Evolutionary conservation across 2,797 vertebrate species (phyloP).

Genomic region (Microctenopoma steveboyesi): DNA sequence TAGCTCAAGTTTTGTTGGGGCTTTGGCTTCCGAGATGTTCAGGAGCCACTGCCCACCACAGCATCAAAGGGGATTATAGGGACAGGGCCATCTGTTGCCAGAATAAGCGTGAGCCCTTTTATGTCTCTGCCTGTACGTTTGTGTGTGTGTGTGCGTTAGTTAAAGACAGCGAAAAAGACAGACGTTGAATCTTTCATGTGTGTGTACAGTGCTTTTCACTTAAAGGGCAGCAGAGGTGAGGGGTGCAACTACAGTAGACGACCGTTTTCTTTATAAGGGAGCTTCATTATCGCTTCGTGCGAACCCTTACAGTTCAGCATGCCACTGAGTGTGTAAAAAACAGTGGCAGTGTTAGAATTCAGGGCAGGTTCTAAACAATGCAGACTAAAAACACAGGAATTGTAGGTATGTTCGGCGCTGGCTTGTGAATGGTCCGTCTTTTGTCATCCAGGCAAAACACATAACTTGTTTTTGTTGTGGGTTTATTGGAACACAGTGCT

Average conservation of each 20-base stretch:
- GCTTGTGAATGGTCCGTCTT: slow-evolving; percentile 34
- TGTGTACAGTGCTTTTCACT: slow-evolving; percentile 63
- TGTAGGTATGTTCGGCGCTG: neutral
- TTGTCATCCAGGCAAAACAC: slow-evolving; percentile 54
- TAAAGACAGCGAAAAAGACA: slow-evolving; percentile 39
- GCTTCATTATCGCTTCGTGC: slow-evolving; percentile 18
- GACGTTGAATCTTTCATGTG: slow-evolving; percentile 51
- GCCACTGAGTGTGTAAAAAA: slow-evolving; percentile 2
- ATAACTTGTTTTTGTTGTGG: slow-evolving; percentile 67
- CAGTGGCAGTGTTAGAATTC: neutral
- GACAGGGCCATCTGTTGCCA: slow-evolving; percentile 85
- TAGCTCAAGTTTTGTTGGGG: slow-evolving; percentile 85
- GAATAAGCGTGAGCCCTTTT: slow-evolving; percentile 81
- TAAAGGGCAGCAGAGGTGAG: slow-evolving; percentile 64
- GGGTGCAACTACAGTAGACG: slow-evolving; percentile 33
- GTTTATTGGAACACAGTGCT: slow-evolving; percentile 75
- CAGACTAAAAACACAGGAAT: slow-evolving; percentile 3
- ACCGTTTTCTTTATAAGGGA: slow-evolving; percentile 43
- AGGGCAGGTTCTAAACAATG: neutral
- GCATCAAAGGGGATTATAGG: slow-evolving; percentile 88
- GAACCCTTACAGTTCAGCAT: slow-evolving; percentile 11
- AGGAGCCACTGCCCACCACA: slow-evolving; percentile 84
- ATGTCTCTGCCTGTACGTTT: slow-evolving; percentile 76
- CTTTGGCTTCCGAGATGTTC: slow-evolving; percentile 84
- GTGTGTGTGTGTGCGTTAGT: slow-evolving; percentile 40